phyloP scores from a whole-genome alignment of 2,113 vertebrate species.

The Cebus imitator region DNA sequence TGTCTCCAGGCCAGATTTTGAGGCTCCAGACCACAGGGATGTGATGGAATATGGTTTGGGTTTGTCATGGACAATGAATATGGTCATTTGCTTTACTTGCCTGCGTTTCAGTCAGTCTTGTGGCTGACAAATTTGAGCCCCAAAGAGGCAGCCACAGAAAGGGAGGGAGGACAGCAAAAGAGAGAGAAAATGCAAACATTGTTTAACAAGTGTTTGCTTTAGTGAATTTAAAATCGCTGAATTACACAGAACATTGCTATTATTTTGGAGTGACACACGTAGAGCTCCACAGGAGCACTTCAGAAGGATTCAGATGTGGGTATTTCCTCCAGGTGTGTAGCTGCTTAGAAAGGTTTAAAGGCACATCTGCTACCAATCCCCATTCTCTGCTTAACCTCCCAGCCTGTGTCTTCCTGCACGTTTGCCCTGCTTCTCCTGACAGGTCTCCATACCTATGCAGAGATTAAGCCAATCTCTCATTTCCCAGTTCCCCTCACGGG shows the following conservation, averaged over 20 bases:
- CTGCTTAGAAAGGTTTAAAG: not conserved
- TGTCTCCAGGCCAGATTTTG: not conserved
- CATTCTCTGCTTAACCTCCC: too few species aligned
- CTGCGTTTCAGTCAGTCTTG: not conserved
- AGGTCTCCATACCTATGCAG: not conserved
- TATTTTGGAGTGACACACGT: not conserved
- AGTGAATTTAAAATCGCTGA: not conserved
- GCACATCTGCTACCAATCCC: not conserved
- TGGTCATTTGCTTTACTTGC: not conserved
- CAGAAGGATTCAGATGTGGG: not conserved
- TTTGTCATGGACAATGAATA: not conserved
- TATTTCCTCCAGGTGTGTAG: not conserved
- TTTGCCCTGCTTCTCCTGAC: not conserved
- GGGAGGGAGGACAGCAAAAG: not conserved
- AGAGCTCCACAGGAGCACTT: not conserved
- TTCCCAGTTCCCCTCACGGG: not conserved
- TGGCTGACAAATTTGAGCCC: not conserved
- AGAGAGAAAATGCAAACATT: not conserved
- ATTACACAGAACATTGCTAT: not conserved
- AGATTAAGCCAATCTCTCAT: constrained; percentile 17
- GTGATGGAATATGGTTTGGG: not conserved
- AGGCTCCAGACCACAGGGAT: not conserved
- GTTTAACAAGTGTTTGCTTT: not conserved
- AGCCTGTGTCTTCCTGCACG: not conserved
- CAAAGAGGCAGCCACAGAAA: not conserved